These are phyloP conservation scores for Solenodon paradoxus DNA, from an alignment of 2,113 vertebrate species.

Conservation along the genomic window DNA sequence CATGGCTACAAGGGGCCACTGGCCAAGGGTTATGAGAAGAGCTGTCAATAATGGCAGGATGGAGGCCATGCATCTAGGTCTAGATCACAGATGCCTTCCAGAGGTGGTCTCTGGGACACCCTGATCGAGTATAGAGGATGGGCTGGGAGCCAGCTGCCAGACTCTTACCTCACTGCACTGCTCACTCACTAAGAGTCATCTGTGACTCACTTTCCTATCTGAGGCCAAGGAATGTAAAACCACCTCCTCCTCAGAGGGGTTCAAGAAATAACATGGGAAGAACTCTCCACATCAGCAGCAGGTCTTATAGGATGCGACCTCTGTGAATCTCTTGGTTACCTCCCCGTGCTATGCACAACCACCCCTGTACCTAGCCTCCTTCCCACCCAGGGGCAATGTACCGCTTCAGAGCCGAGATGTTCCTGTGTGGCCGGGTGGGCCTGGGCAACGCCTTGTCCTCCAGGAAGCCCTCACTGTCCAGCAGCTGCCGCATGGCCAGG, in stretches of 20 bases:
- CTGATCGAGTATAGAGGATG: neutral
- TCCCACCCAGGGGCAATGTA: slow-evolving; percentile 10
- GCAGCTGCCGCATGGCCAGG: slow-evolving; percentile 94
- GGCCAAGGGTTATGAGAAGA: neutral
- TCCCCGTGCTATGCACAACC: fast-evolving
- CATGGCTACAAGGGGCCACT: neutral
- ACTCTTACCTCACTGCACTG: neutral
- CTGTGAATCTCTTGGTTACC: neutral
- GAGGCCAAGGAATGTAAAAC: neutral
- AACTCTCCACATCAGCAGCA: fast-evolving
- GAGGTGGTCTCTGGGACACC: fast-evolving
- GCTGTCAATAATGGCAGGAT: neutral
- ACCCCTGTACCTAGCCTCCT: neutral
- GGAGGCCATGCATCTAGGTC: neutral
- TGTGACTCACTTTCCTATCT: neutral
- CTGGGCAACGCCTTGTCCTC: slow-evolving; percentile 91
- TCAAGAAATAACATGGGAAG: fast-evolving
- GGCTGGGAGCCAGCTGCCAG: too few relatives aligned
- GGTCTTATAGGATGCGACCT: neutral
- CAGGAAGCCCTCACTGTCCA: slow-evolving; percentile 92
- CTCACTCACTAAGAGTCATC: neutral
- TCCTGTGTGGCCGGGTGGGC: slow-evolving; percentile 89
- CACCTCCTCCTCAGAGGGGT: fast-evolving
- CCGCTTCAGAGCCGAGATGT: slow-evolving; percentile 94
- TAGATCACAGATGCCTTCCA: fast-evolving